Evolutionary conservation across 2,888 invertebrate genomes (phyloP).

Genomic region (Callosobruchus maculatus): DNA sequence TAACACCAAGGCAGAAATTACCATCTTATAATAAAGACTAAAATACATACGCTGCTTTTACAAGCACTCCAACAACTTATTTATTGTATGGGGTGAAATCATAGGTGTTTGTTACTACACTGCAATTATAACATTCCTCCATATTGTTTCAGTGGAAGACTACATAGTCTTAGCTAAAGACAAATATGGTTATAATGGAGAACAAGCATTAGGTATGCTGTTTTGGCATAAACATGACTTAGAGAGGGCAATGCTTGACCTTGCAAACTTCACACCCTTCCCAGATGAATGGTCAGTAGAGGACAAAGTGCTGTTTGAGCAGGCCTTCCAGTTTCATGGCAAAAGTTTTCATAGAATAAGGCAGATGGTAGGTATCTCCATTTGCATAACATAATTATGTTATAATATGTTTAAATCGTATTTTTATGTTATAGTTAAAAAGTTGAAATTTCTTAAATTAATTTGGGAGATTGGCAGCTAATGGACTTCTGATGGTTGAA

Average conservation of each 20-base stretch:
- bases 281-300: conserved; percentile 98
- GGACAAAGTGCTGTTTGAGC: conserved; percentile 96
- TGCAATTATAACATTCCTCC: no score
- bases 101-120: no score
- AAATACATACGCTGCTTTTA: no score
- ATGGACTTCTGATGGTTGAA: no score
- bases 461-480: no score
- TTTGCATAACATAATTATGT: background rate
- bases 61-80: no score
- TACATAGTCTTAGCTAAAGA: conserved; percentile 92
- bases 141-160: conserved; percentile 74
- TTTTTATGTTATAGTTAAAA: no score
- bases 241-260: conserved; percentile 84
- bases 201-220: conserved; percentile 95
- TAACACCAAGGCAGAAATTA: no score
- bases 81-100: no score
- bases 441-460: no score
- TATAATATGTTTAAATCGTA: background rate
- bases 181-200: conserved; percentile 95
- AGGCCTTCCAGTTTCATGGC: conserved; percentile 97
- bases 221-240: conserved; percentile 98
- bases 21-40: no score
- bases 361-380: conserved; percentile 76
- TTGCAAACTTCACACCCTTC: conserved; percentile 95
- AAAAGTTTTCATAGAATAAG: conserved; percentile 96